A percentile compares a stretch with the other conserved stretches of the same genome.
phyloP scores from a whole-genome alignment of 2,113 vertebrate genomes.

The Anguilla japonica region DNA sequence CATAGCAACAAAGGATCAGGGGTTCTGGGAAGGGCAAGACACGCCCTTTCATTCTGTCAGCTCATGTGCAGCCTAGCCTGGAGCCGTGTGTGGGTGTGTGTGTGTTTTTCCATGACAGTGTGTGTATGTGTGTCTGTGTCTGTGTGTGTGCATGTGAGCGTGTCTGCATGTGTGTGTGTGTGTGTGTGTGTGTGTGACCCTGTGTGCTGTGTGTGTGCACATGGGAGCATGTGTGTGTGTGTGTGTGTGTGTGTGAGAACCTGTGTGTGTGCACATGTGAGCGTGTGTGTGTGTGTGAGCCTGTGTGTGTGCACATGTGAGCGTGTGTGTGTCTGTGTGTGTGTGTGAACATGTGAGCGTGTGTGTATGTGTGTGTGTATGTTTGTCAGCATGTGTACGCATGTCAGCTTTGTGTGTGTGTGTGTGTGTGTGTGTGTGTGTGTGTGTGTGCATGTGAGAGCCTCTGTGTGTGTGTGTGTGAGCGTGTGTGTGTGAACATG shows the following conservation, averaged over 20 bases:
- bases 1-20: neutral
- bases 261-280: neutral
- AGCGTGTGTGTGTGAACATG: neutral
- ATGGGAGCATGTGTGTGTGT: neutral
- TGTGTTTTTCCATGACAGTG: neutral
- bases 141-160: constrained; percentile 19
- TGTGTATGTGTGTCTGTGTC: neutral
- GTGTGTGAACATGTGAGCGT: neutral
- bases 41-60: neutral
- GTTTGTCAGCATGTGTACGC: neutral
- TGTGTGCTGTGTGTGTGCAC: neutral
- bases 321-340: neutral
- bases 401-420: neutral
- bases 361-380: neutral
- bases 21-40: neutral
- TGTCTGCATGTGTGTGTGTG: constrained; percentile 1
- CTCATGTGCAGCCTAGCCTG: neutral
- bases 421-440: neutral
- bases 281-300: neutral
- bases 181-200: neutral
- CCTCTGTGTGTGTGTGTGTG: neutral
- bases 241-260: constrained; percentile 2
- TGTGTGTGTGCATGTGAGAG: neutral
- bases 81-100: neutral
- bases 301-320: constrained; percentile 15